Conservation (phyloP, 2,797 vertebrate species). For the Spondyliosoma cantharus region DNA sequence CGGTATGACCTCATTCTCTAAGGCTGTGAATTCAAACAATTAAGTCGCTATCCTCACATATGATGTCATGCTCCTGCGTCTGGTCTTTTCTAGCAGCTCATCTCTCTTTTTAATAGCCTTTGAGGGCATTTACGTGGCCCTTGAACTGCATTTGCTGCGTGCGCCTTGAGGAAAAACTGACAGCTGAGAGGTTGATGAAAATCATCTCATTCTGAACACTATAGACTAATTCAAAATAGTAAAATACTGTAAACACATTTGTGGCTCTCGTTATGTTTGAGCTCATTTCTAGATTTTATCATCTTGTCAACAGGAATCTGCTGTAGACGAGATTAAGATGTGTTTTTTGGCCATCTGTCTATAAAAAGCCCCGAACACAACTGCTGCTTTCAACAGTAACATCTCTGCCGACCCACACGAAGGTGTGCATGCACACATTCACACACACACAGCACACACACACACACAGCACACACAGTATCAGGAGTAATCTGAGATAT, state of each 20-base stretch:
- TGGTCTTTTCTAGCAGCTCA: constrained; percentile 12
- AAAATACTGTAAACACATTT: not conserved
- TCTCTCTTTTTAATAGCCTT: constrained; percentile 33
- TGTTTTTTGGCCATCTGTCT: constrained; percentile 33
- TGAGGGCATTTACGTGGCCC: not conserved
- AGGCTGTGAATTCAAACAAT: constrained; percentile 20
- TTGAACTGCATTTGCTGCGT: not conserved
- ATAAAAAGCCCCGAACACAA: constrained; percentile 45
- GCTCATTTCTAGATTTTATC: constrained; percentile 38
- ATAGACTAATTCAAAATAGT: not conserved
- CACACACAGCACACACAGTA: constrained; percentile 48
- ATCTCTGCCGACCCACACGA: constrained; percentile 57
- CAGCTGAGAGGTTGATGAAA: constrained; percentile 15
- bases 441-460: constrained; percentile 23
- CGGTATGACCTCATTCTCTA: not conserved
- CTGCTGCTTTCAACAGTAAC: constrained; percentile 44
- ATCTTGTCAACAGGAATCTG: constrained; percentile 28
- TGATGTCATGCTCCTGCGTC: constrained; percentile 37
- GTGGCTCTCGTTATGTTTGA: constrained; percentile 12
- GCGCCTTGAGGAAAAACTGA: not conserved
- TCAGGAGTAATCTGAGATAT: constrained; percentile 68
- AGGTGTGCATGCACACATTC: constrained; percentile 44
- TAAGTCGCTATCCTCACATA: constrained; percentile 2
- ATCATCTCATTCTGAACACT: constrained; percentile 3
- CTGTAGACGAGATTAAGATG: constrained; percentile 22